These are phyloP conservation scores for Coreoperca whiteheadi DNA, from an alignment of 2,113 vertebrate species.

Conservation along the genomic window DNA sequence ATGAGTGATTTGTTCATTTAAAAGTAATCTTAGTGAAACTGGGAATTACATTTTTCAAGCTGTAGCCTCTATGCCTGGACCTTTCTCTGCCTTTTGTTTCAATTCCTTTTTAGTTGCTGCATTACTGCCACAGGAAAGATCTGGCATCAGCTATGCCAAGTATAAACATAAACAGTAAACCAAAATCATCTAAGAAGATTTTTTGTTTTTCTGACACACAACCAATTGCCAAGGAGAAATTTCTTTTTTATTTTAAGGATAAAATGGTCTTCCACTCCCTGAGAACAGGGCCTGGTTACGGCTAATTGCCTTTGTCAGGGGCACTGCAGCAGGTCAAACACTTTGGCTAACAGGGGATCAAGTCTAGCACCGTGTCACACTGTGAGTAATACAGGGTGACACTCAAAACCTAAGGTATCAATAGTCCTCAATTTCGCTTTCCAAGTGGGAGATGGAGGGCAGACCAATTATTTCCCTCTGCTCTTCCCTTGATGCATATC, in stretches of 20 bases:
- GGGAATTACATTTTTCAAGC: slow-evolving; percentile 49
- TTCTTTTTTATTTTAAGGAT: neutral
- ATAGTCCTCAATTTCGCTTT: slow-evolving; percentile 29
- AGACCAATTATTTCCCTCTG: slow-evolving; percentile 39
- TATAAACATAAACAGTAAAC: slow-evolving; percentile 26
- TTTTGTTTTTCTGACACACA: slow-evolving; percentile 2
- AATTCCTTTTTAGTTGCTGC: neutral
- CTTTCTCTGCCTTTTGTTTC: slow-evolving; percentile 17
- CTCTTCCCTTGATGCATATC: neutral
- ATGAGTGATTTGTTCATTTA: slow-evolving; percentile 67
- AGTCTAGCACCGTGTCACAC: slow-evolving; percentile 11
- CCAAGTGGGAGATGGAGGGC: slow-evolving; percentile 9
- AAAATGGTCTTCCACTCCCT: neutral
- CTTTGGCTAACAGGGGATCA: slow-evolving; percentile 1
- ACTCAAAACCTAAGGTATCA: slow-evolving; percentile 34
- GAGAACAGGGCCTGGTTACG: neutral
- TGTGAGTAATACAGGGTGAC: slow-evolving; percentile 18
- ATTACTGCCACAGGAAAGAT: slow-evolving; percentile 5
- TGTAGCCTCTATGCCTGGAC: slow-evolving; percentile 18
- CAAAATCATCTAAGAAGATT: neutral
- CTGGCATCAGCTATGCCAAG: neutral
- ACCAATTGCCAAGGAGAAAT: neutral
- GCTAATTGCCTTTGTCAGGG: slow-evolving; percentile 27
- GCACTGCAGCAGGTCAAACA: slow-evolving; percentile 31
- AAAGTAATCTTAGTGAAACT: slow-evolving; percentile 60